Evolutionary conservation across 2,797 vertebrate species (phyloP).

Genomic region (Garrulus glandarius): DNA sequence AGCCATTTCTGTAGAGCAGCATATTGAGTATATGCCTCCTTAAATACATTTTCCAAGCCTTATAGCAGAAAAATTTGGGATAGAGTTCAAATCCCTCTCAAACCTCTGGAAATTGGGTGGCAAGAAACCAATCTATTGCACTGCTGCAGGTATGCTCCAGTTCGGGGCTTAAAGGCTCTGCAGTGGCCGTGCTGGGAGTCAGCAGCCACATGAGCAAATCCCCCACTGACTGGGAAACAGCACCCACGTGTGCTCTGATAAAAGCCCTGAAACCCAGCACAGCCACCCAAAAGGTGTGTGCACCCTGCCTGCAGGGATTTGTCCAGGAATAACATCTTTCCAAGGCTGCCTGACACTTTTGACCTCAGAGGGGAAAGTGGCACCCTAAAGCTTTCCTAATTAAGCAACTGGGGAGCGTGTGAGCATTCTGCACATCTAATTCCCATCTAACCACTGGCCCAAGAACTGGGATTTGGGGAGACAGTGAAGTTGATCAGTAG

Average conservation of each 20-base stretch:
- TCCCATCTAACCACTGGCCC: background rate
- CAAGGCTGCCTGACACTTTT: background rate
- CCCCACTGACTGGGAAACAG: background rate
- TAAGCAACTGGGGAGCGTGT: background rate
- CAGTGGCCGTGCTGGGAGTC: background rate
- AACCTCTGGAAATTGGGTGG: background rate
- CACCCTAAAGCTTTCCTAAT: background rate
- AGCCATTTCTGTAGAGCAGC: background rate
- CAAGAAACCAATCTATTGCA: background rate
- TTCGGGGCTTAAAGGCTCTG: background rate
- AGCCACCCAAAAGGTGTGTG: rapidly evolving
- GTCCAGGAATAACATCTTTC: background rate
- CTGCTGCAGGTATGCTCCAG: background rate
- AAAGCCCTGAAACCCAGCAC: background rate
- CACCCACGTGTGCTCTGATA: rapidly evolving
- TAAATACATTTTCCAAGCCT: conserved; percentile 29
- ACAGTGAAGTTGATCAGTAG: background rate
- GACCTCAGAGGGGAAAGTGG: background rate
- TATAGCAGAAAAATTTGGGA: background rate
- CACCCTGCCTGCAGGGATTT: background rate
- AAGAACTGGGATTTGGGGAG: background rate
- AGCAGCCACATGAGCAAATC: background rate
- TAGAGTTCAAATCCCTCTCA: background rate
- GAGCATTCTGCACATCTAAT: background rate
- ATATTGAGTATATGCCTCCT: background rate